Evolutionary conservation across 1,140 invertebrate species (phyloP).

Genomic region (Frieseomelitta varia): DNA sequence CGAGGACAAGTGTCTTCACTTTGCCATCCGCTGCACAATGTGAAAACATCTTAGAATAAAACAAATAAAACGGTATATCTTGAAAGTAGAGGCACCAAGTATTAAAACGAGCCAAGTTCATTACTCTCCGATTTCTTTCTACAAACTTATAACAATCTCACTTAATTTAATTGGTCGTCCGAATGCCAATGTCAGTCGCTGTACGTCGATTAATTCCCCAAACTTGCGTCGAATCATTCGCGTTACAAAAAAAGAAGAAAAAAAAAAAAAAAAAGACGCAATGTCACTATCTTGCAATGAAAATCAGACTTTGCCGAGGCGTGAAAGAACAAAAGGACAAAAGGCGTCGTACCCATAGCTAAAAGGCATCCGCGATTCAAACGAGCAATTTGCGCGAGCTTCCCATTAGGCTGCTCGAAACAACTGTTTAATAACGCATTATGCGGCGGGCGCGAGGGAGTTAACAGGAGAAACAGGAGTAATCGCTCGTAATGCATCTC

Average conservation of each 20-base stretch:
- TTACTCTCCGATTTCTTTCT: no score
- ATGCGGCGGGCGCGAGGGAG: neutral
- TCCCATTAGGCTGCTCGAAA: conserved; percentile 9
- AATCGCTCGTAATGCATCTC: conserved; percentile 40
- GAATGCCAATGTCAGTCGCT: no score
- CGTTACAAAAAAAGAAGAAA: neutral
- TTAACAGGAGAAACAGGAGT: conserved; percentile 25
- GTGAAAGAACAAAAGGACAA: neutral
- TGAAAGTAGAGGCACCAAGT: no score
- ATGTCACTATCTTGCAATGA: neutral
- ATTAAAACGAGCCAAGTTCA: no score
- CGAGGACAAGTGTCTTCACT: no score
- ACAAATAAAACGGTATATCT: no score
- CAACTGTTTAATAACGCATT: conserved; percentile 30
- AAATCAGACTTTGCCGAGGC: neutral
- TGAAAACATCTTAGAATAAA: no score
- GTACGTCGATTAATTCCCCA: neutral
- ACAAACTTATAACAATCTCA: no score
- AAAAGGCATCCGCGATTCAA: neutral
- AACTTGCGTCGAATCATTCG: neutral
- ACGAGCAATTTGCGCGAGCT: conserved; percentile 16
- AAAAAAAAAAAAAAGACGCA: neutral
- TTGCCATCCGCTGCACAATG: no score
- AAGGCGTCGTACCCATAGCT: neutral
- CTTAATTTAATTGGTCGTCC: no score